Conservation (phyloP, 2,113 vertebrate genomes). For the Anhinga anhinga region DNA sequence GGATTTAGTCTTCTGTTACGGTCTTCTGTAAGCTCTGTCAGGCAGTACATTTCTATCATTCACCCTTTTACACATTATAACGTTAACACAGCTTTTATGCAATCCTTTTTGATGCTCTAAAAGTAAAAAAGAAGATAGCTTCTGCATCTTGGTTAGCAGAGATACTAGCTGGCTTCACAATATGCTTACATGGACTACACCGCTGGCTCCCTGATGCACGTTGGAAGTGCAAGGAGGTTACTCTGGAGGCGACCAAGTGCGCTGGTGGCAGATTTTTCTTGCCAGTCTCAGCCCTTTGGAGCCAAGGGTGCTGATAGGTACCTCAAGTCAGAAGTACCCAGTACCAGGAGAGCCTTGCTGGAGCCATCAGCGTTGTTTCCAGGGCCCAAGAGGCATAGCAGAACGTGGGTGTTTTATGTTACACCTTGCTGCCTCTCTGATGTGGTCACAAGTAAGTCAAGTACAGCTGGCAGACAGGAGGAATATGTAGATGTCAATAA, state of each 20-base stretch:
- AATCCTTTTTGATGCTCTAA: background rate
- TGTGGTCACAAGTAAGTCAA: background rate
- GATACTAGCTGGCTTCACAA: background rate
- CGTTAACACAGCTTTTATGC: background rate
- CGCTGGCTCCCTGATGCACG: rapidly evolving
- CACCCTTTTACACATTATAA: background rate
- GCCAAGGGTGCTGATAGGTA: too few species aligned
- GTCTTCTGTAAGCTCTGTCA: background rate
- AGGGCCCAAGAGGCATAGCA: background rate
- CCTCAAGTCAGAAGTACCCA: background rate
- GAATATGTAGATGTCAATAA: background rate
- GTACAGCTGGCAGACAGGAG: background rate
- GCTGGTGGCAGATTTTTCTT: background rate
- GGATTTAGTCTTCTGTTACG: background rate
- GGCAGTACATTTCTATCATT: background rate
- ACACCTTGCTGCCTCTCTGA: background rate
- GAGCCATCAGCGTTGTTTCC: background rate
- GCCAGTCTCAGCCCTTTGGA: background rate
- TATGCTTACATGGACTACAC: rapidly evolving
- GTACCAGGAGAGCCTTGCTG: background rate
- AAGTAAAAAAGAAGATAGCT: background rate
- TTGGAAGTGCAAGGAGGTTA: background rate
- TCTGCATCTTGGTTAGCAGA: too few species aligned
- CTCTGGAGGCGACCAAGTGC: background rate
- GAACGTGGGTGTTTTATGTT: background rate